Conservation (phyloP, 2,888 invertebrate species). For the Minunthozetes semirufus region DNA sequence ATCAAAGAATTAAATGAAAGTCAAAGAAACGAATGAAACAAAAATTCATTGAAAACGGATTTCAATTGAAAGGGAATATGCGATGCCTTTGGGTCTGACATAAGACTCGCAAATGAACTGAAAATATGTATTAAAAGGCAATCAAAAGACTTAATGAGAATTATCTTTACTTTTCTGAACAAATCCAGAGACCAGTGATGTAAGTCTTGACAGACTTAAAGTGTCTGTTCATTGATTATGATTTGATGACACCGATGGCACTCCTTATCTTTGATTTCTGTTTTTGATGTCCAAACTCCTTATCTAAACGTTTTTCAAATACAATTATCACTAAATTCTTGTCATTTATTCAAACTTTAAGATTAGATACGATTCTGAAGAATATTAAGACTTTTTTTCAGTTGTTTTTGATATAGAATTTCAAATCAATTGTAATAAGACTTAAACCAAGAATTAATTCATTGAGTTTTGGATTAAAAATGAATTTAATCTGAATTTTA, state of each 20-base stretch:
- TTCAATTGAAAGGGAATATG: no score
- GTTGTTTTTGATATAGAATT: no score
- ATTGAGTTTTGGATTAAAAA: no score
- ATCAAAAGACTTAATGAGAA: not conserved
- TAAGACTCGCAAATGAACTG: not conserved
- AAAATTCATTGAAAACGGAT: not conserved
- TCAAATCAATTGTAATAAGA: no score
- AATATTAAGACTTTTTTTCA: no score
- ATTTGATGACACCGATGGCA: conserved; percentile 9
- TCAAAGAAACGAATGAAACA: not conserved
- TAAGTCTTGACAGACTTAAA: conserved; percentile 6
- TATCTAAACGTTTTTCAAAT: not conserved
- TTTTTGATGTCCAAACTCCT: conserved; percentile 9
- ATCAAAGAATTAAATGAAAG: not conserved
- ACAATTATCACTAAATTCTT: not conserved
- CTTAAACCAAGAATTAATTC: no score
- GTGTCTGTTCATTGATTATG: conserved; percentile 14
- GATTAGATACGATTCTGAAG: no score
- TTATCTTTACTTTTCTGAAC: not conserved
- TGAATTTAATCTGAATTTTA: no score
- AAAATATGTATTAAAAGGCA: not conserved
- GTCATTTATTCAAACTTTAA: no score
- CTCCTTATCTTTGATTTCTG: not conserved
- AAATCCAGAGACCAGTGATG: conserved; percentile 25
- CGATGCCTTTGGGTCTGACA: no score